These are phyloP conservation scores for Sylvilagus floridanus DNA, from an alignment of 2,797 vertebrate species.

Conservation along the genomic window DNA sequence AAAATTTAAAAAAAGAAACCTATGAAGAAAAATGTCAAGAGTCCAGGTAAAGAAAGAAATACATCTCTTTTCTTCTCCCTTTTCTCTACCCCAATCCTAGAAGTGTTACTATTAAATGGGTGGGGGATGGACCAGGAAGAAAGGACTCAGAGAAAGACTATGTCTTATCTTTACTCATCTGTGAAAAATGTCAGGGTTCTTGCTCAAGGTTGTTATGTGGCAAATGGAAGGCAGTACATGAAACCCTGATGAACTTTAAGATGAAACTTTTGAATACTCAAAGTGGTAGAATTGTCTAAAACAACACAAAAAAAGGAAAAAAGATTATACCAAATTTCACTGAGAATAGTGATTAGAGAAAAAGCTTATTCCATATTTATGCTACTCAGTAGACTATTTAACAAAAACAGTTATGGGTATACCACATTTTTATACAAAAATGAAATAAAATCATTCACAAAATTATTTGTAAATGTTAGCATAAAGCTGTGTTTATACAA, in stretches of 20 bases:
- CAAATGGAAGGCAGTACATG: neutral
- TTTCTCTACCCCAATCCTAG: neutral
- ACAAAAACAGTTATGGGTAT: neutral
- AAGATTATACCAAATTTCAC: neutral
- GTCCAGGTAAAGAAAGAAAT: neutral
- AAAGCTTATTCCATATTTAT: constrained; percentile 26
- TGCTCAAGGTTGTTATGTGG: neutral
- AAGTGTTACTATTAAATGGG: neutral
- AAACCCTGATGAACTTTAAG: neutral
- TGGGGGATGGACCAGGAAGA: neutral
- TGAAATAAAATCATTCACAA: constrained; percentile 23
- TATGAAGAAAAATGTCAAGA: neutral
- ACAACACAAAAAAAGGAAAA: neutral
- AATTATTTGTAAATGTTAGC: constrained; percentile 45
- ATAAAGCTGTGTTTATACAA: neutral
- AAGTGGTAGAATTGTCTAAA: neutral
- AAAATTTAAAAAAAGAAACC: neutral
- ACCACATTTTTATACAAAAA: neutral
- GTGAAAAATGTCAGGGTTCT: neutral
- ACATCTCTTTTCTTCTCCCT: neutral
- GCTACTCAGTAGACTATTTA: neutral
- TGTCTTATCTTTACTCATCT: neutral
- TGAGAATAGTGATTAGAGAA: constrained; percentile 15
- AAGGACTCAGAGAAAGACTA: neutral
- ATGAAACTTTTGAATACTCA: neutral